Evolutionary conservation across 2,113 vertebrate species (phyloP), one percentile per base, ranked within the genome.

Genomic region (Pseudopipra pipra): DNA sequence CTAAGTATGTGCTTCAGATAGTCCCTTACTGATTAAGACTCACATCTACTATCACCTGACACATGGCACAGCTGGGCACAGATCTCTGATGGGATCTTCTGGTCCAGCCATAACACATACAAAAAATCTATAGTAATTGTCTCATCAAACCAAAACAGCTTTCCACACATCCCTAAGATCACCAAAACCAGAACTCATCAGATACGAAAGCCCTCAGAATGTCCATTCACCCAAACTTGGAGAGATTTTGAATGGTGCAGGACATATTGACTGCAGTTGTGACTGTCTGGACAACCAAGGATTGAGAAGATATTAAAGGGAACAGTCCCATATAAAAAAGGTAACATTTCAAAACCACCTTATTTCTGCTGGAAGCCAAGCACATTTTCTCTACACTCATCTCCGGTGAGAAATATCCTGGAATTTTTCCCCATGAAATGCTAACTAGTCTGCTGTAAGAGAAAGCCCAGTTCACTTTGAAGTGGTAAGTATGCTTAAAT

Each of bases 401-500:
- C 65, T 90, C 56, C 9, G 4, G 72, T 89, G 83, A 94, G 61
- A 96, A 94, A 90, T 43, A 84, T 12, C 27, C 31, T 37, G 44
- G 43, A 84, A 17, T 84, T 67, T 91, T 33, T 5, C 15, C 47
- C 33, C 61, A 46, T 51, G 43, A 77, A 95, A 94, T 14, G 14
- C 37, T 88, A 90, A 85, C 79, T 90, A 87, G 25, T 62, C 49
- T 70, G 44, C 54, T 89, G n/a, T 68, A 81, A 89, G 46, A 92
- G 70, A 92, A 94, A 94, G 47, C 47, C 52, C 61, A 68, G 47
- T 10, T 92, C 79, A 92, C 90, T 94, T 86, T 94, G 92, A 97
- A 95, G 93, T 92, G 52, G 65, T 93, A 94, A 93, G 76, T 72
- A 84, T 51, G 52, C 90, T 90, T 86, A 87, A 92, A 92, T 78